These are phyloP conservation scores for Lithophane ornitopus DNA, from an alignment of 2,888 invertebrate genomes.

Conservation along the genomic window DNA sequence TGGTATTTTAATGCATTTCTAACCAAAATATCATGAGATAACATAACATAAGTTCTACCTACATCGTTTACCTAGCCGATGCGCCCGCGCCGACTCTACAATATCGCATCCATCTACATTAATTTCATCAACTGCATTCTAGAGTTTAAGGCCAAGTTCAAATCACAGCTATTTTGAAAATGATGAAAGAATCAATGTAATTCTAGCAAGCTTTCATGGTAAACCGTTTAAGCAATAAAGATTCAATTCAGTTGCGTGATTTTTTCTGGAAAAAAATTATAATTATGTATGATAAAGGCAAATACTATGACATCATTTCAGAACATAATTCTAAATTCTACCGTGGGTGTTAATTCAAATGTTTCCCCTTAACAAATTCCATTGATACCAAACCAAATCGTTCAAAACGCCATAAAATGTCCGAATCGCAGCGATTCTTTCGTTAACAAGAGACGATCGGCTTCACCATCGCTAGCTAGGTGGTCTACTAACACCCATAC, in stretches of 20 bases:
- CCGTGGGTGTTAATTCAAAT: constrained; percentile 49
- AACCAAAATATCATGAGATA: constrained; percentile 42
- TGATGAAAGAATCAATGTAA: not conserved
- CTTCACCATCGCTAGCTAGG: constrained; percentile 70
- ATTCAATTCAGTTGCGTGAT: not conserved
- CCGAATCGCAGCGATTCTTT: constrained; percentile 71
- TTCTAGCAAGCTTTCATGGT: not conserved
- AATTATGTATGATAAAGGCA: not conserved
- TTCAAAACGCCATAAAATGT: constrained; percentile 77
- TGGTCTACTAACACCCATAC: constrained; percentile 80
- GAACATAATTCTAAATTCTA: not conserved
- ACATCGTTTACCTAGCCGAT: constrained; percentile 35
- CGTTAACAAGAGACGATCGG: constrained; percentile 53
- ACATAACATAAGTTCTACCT: not conserved
- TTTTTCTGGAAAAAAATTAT: not conserved
- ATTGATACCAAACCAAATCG: constrained; percentile 74
- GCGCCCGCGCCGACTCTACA: constrained; percentile 30
- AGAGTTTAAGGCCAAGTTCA: constrained; percentile 39
- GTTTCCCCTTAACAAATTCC: constrained; percentile 74
- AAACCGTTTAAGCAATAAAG: not conserved
- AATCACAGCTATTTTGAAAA: not conserved
- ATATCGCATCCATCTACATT: constrained; percentile 37
- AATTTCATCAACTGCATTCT: constrained; percentile 45
- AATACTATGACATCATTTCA: not conserved
- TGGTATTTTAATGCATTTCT: constrained; percentile 10